A percentile compares a stretch with the other conserved stretches of the same genome.
These are phyloP conservation scores for Lysiphlebus fabarum DNA, from an alignment of 1,140 invertebrate genomes.

Conservation along the genomic window DNA sequence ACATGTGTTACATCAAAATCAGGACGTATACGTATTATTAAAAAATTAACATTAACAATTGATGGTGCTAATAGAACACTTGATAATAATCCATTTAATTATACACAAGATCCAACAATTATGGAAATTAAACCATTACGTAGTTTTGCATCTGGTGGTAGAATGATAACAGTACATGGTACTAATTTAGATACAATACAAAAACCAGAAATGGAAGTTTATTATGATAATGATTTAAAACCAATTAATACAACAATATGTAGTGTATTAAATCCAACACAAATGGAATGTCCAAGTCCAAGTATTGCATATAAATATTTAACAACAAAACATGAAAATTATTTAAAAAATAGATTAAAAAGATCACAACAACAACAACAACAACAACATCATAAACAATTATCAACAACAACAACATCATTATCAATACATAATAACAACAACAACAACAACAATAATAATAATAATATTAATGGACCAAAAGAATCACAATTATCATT, in stretches of 20 bases:
- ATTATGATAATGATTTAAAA: conserved; percentile 65
- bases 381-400: conserved; percentile 24
- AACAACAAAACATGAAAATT: conserved; percentile 22
- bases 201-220: conserved; percentile 84
- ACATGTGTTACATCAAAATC: conserved; percentile 81
- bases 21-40: conserved; percentile 58
- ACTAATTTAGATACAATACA: conserved; percentile 88
- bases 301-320: conserved; percentile 55
- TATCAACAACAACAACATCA: too few relatives aligned
- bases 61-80: conserved; percentile 79
- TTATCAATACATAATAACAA: too few relatives aligned
- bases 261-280: conserved; percentile 78
- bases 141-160: conserved; percentile 87
- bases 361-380: conserved; percentile 34
- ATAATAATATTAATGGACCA: conserved; percentile 24
- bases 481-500: conserved; percentile 63
- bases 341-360: conserved; percentile 25
- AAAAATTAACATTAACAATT: conserved; percentile 71
- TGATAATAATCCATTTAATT: conserved; percentile 73
- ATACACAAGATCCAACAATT: conserved; percentile 89
- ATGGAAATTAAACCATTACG: conserved; percentile 86
- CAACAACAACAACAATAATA: conserved; percentile 11
- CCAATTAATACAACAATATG: conserved; percentile 81
- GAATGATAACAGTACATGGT: conserved; percentile 89
- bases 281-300: conserved; percentile 94